These are phyloP conservation scores for Orthonevra nobilis DNA, from an alignment of 2,888 invertebrate species.

Conservation along the genomic window DNA sequence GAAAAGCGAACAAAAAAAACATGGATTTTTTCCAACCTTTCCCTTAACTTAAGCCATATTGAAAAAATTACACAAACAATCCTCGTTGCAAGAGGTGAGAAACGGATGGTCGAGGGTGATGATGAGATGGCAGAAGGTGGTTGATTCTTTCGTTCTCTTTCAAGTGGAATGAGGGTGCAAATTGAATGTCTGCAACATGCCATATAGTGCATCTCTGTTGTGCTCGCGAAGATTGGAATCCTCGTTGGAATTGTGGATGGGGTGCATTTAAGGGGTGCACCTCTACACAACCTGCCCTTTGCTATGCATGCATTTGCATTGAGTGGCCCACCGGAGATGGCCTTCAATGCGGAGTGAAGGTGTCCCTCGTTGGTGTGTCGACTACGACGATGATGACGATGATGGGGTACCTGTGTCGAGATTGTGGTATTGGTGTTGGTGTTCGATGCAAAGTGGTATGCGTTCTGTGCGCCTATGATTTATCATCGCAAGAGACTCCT, in stretches of 20 bases:
- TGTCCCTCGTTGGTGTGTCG: conserved; percentile 31
- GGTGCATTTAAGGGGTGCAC: conserved; percentile 50
- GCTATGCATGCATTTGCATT: conserved; percentile 54
- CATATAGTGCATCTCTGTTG: conserved; percentile 41
- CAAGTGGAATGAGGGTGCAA: conserved; percentile 69
- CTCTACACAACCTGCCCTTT: conserved; percentile 39
- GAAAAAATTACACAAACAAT: conserved; percentile 41
- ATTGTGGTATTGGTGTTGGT: conserved; percentile 24
- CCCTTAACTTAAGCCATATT: conserved; percentile 61
- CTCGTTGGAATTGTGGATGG: conserved; percentile 24
- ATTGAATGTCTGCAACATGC: conserved; percentile 63
- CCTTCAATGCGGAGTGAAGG: conserved; percentile 64
- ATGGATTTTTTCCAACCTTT: conserved; percentile 21
- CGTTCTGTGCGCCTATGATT: conserved; percentile 46
- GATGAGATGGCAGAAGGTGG: conserved; percentile 14
- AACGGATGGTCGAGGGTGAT: background rate
- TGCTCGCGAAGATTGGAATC: conserved; percentile 18
- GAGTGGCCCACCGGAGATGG: conserved; percentile 65
- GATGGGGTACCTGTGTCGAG: conserved; percentile 28
- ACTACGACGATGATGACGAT: conserved; percentile 30
- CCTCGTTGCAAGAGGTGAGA: conserved; percentile 14
- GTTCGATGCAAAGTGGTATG: conserved; percentile 15
- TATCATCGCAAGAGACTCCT: conserved; percentile 76
- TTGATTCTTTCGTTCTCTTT: conserved; percentile 45
- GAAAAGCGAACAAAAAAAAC: conserved; percentile 23